phyloP scores from a whole-genome alignment of 2,113 vertebrate genomes.

The Carassius carassius region DNA sequence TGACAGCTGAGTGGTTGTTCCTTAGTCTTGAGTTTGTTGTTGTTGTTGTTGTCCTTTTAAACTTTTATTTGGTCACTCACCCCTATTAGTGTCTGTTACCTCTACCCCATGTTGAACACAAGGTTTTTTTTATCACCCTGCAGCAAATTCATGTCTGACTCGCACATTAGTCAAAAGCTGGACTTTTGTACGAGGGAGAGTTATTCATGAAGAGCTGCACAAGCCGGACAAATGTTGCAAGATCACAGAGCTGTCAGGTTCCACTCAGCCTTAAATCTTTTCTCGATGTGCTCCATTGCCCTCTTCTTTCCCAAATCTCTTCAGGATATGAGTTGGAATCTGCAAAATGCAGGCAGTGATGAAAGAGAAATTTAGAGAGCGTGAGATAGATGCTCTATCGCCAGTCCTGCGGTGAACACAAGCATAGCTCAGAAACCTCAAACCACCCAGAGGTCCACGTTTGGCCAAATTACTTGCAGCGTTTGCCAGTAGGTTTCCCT shows the following conservation, averaged over 20 bases:
- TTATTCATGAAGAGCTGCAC: neutral
- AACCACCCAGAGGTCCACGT: neutral
- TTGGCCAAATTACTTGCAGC: neutral
- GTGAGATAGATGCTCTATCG: conserved; percentile 23
- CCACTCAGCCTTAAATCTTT: neutral
- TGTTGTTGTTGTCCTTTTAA: neutral
- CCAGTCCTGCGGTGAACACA: neutral
- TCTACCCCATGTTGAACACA: neutral
- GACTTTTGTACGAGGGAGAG: neutral
- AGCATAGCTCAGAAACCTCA: neutral
- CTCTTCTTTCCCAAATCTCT: neutral
- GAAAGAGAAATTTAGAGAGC: conserved; percentile 26
- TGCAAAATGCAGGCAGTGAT: conserved; percentile 19
- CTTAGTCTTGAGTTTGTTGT: neutral
- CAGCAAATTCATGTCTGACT: neutral
- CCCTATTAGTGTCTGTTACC: too few relatives aligned
- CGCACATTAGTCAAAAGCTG: neutral
- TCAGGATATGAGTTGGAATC: conserved; percentile 33
- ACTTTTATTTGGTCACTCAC: neutral
- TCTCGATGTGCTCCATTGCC: neutral
- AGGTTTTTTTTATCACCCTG: neutral
- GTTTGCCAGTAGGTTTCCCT: neutral
- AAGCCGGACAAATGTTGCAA: conserved; percentile 11
- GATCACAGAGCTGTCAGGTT: neutral
- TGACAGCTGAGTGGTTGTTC: neutral